Evolutionary conservation across 2,888 invertebrate species (phyloP).

Genomic region (Camponotus fellah): DNA sequence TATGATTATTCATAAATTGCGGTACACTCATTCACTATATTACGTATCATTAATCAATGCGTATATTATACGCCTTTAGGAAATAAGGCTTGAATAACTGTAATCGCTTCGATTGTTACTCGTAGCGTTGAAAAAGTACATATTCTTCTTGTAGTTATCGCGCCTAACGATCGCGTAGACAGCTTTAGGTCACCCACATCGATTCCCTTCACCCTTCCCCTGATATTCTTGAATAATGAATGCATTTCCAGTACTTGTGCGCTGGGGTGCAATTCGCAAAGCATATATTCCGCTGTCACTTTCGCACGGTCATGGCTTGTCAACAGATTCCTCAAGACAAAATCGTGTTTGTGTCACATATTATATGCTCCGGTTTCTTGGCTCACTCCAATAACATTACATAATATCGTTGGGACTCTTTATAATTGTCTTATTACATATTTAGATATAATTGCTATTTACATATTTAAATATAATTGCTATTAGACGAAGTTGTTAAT

Average conservation of each 20-base stretch:
- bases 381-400: neutral
- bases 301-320: conserved; percentile 50
- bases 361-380: neutral
- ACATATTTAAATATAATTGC: neutral
- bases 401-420: neutral
- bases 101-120: conserved; percentile 21
- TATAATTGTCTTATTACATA: neutral
- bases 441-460: neutral
- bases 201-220: conserved; percentile 62
- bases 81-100: conserved; percentile 12
- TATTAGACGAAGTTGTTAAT: neutral
- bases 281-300: conserved; percentile 43
- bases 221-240: conserved; percentile 67
- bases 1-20: neutral
- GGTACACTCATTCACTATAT: neutral
- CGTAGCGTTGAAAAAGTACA: conserved; percentile 8
- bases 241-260: conserved; percentile 59
- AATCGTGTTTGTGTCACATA: conserved; percentile 12
- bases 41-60: neutral
- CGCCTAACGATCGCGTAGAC: conserved; percentile 62
- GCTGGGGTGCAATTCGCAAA: conserved; percentile 45
- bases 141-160: conserved; percentile 31
- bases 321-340: conserved; percentile 51
- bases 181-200: conserved; percentile 69
- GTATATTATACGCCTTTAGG: neutral